A percentile compares a stretch with the other conserved stretches of the same genome.
Evolutionary conservation across 1,140 invertebrate species (phyloP).

Genomic region (Ctenoplectra terminalis): DNA sequence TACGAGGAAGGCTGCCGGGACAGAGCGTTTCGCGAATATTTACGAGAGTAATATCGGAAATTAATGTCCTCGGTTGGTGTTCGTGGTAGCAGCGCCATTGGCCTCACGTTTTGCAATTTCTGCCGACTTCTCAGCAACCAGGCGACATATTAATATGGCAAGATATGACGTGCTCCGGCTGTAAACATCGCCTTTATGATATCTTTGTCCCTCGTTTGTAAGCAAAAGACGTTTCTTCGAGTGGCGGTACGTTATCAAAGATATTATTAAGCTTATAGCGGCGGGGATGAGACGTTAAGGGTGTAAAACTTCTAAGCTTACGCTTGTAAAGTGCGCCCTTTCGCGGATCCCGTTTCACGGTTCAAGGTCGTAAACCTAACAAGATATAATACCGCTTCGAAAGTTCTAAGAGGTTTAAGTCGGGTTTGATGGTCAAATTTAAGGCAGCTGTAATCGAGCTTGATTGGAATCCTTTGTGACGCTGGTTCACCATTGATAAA

Average conservation of each 20-base stretch:
- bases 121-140: not conserved
- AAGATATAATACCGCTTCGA: not conserved
- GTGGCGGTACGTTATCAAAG: not conserved
- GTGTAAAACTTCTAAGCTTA: not conserved
- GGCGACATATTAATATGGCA: slow-evolving; percentile 44
- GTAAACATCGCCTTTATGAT: slow-evolving; percentile 40
- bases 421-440: not conserved
- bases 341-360: not conserved
- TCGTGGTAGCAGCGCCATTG: not conserved
- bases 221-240: slow-evolving; percentile 13
- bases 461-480: not conserved
- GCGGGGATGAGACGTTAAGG: not conserved
- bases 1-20: not conserved
- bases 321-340: not conserved
- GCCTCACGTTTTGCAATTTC: slow-evolving; percentile 50
- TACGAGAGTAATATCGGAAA: slow-evolving; percentile 70
- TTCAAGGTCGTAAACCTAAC: not conserved
- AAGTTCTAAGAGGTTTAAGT: not conserved
- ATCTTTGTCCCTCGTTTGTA: slow-evolving; percentile 25
- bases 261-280: not conserved
- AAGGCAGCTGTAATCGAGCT: not conserved
- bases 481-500: too few species aligned
- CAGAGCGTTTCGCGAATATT: slow-evolving; percentile 64
- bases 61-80: slow-evolving; percentile 53
- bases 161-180: slow-evolving; percentile 28